A percentile compares a stretch with the other conserved stretches of the same genome.
These are phyloP conservation scores for Heterochromis multidens DNA, from an alignment of 2,113 vertebrate species.

Conservation along the genomic window DNA sequence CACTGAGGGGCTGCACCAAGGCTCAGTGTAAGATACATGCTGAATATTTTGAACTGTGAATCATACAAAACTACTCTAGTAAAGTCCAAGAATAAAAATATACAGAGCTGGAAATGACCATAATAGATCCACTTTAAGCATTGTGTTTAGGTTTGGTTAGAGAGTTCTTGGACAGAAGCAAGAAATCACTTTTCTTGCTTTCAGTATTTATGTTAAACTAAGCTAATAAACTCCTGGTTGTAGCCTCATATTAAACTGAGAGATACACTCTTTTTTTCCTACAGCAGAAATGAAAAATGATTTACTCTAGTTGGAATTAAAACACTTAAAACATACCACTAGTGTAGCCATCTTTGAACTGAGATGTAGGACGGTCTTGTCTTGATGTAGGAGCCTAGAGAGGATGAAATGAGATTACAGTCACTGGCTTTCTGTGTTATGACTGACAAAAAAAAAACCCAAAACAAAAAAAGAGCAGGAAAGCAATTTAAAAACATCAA, in stretches of 20 bases:
- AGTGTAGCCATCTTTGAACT: slow-evolving; percentile 84
- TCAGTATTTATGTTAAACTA: not conserved
- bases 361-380: slow-evolving; percentile 64
- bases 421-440: not conserved
- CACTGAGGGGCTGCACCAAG: not conserved
- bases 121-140: not conserved
- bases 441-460: not conserved
- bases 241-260: not conserved
- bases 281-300: not conserved
- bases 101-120: too few species aligned
- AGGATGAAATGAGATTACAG: not conserved
- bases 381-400: slow-evolving; percentile 73
- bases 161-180: not conserved
- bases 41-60: not conserved
- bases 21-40: not conserved
- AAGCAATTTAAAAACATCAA: not conserved
- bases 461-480: too few species aligned
- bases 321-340: slow-evolving; percentile 80
- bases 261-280: not conserved
- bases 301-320: not conserved
- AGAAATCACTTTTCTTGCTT: not conserved
- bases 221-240: not conserved
- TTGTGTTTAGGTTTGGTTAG: not conserved
- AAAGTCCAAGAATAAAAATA: too few species aligned
- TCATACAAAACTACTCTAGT: not conserved